Evolutionary conservation across 2,797 vertebrate genomes (phyloP).

Genomic region (Loris lydekkerianus): DNA sequence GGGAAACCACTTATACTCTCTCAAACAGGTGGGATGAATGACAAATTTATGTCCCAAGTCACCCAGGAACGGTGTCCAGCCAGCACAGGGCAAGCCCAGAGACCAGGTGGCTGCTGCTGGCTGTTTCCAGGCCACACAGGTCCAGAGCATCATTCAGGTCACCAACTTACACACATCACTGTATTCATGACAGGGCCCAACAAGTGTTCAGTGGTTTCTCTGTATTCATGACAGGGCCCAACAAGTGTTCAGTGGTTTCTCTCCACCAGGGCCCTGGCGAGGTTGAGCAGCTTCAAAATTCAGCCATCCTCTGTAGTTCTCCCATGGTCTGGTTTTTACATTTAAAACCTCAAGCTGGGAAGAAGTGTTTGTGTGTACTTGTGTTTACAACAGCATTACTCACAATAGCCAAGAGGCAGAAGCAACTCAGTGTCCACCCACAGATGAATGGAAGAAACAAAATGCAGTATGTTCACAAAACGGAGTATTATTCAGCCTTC

Average conservation of each 20-base stretch:
- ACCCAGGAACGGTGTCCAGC: neutral
- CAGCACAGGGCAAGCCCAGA: too few species aligned
- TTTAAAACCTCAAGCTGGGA: neutral
- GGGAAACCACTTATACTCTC: neutral
- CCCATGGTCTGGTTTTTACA: rapidly evolving
- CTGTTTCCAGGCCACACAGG: rapidly evolving
- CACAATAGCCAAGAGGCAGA: neutral
- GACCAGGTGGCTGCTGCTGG: rapidly evolving
- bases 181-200: rapidly evolving
- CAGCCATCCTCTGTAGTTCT: neutral
- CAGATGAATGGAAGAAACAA: rapidly evolving
- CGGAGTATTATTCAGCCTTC: rapidly evolving
- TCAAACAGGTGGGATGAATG: neutral
- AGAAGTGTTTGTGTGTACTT: rapidly evolving
- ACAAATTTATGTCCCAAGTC: neutral
- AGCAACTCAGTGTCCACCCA: neutral
- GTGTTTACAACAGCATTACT: rapidly evolving
- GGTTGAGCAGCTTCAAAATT: neutral
- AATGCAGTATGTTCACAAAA: rapidly evolving
- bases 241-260: too few species aligned
- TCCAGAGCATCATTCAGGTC: too few species aligned
- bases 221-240: neutral
- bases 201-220: too few species aligned
- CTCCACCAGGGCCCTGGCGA: neutral
- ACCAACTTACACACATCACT: rapidly evolving